Conservation (phyloP, 1,140 invertebrate genomes). For the Calliphora vicina region DNA sequence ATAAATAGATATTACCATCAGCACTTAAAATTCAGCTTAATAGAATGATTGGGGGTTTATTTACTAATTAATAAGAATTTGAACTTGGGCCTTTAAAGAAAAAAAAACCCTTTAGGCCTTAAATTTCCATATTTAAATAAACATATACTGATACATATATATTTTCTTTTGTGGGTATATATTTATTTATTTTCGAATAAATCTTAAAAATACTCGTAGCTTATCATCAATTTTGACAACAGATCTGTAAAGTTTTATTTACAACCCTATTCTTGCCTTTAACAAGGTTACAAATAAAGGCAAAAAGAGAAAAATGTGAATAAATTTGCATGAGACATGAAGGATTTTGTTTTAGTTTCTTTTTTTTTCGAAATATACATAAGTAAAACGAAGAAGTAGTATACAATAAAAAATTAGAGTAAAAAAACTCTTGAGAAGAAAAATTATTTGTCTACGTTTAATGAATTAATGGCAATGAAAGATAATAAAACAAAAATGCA, state of each 20-base stretch:
- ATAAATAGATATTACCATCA: too few relatives aligned
- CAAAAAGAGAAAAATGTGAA: neutral
- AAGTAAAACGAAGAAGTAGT: neutral
- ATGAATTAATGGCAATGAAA: constrained; percentile 14
- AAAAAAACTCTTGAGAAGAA: neutral
- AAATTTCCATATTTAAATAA: neutral
- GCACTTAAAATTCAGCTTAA: too few relatives aligned
- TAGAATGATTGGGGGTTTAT: neutral
- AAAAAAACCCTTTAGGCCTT: neutral
- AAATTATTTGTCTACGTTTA: neutral
- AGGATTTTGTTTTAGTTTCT: neutral
- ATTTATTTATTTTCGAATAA: too few relatives aligned
- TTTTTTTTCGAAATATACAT: neutral
- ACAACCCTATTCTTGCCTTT: neutral
- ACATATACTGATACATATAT: neutral
- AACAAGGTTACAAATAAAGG: neutral
- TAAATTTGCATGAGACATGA: neutral
- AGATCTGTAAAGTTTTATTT: neutral
- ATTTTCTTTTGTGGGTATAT: too few relatives aligned
- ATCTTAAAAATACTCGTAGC: constrained; percentile 12
- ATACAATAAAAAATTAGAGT: neutral
- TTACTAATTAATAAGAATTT: neutral
- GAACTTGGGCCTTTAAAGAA: neutral
- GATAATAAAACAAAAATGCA: neutral
- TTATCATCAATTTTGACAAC: neutral